Percentiles rank a stretch among this genome's conserved stretches.
Conservation (phyloP, 2,797 vertebrate species). For the Scarus forsteni region DNA sequence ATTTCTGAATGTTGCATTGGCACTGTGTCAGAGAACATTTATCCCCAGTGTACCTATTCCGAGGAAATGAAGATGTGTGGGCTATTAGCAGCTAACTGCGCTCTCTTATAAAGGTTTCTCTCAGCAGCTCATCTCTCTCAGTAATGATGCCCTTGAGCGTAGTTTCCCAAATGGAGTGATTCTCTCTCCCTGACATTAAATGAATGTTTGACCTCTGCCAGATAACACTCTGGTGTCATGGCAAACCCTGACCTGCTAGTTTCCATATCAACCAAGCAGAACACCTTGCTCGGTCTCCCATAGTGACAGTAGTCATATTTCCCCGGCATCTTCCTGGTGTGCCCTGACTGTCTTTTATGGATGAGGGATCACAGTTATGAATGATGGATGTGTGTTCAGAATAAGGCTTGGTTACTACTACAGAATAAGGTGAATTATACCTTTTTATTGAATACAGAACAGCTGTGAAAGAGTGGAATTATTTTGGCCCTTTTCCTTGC, state of each 20-base stretch:
- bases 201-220: conserved; percentile 66
- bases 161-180: conserved; percentile 56
- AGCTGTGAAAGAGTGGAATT: background rate
- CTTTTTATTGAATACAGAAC: conserved; percentile 3
- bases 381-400: conserved; percentile 76
- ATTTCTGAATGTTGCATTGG: conserved; percentile 30
- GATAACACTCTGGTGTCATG: conserved; percentile 56
- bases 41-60: conserved; percentile 45
- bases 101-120: conserved; percentile 52
- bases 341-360: conserved; percentile 91
- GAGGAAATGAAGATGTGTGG: conserved; percentile 57
- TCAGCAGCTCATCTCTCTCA: conserved; percentile 59
- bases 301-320: conserved; percentile 84
- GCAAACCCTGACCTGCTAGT: conserved; percentile 69
- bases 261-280: conserved; percentile 63
- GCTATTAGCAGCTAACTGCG: conserved; percentile 55
- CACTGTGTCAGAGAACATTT: conserved; percentile 49
- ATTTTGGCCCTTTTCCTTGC: background rate
- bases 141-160: conserved; percentile 65
- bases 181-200: conserved; percentile 60
- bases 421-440: background rate
- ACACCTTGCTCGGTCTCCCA: conserved; percentile 57
- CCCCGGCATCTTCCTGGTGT: conserved; percentile 87
- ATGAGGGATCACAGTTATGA: conserved; percentile 46
- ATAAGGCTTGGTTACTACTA: conserved; percentile 28